Base-by-base conservation (phyloP, 2,797 vertebrate genomes). In the Columba guinea region DNA sequence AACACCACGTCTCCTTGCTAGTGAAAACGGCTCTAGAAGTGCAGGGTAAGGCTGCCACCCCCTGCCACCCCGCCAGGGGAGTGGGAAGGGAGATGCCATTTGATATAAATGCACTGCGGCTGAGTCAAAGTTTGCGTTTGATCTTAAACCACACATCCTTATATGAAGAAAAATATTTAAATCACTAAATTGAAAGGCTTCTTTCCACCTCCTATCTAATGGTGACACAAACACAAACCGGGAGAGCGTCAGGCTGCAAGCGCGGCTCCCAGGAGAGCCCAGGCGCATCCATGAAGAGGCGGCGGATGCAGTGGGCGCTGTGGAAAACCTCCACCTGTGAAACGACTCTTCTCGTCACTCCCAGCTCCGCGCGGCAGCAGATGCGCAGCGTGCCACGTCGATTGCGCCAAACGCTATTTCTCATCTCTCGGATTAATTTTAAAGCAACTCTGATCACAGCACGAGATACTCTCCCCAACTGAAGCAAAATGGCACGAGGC, bases 281-380 rank as follows among this genome's bases (percentile, higher is more conserved):
- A 0, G n/a, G 5, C 10, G 2, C 75, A 26, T 1, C 24, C 4
- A 0, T 0, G 8, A 35, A 27, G 32, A 16, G 4, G 28, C 7
- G 2, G 76, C 0, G 0, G 35, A 59, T 0, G 1, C 49, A 19
- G 41, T 2, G 23, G 44, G 32, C 1, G 0, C 44, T 34, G 41
- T 21, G 71, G 35, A 48, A 62, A 48, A 87, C 14, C 44, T 11
- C 76, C 24, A 63, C 85, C 68, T 7, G 22, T 7, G 51, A 55
- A 48, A 20, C 0, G 0, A 20, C 28, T 53, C 71, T 53, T 44
- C 35, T 37, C 16, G 55, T 15, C 3, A 0, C 63, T 48, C 46
- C 37, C 1, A 1, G 67, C 48, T 59, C 75, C 1, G 27, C 0
- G 0, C 0, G 0, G 49, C 79, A 35, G 56, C 41, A 11, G 18